Evolutionary conservation across 2,113 vertebrate genomes (phyloP), one percentile per base, ranked within the genome.

Genomic region (Andinoacara biseriatus): DNA sequence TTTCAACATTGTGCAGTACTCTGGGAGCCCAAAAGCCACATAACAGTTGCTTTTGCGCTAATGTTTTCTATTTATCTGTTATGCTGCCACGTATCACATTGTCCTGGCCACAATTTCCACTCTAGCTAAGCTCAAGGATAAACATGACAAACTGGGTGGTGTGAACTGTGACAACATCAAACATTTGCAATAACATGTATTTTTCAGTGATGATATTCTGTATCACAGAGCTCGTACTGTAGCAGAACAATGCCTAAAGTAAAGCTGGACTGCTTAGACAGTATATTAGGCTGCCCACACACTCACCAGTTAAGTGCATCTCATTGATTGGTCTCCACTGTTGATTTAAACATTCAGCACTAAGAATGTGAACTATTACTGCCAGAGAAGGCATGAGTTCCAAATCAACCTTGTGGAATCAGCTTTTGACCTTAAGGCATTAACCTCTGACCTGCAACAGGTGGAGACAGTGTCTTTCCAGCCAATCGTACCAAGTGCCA

Each of bases 381-480:
- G 85, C 24, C 84, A 78, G 82, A 82, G 89, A 95, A 95, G 95
- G 94, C 92, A 92, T 91, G 85, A 91, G 83, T 87, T 93, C 86
- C 86, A 85, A 84, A 80, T 69, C 86, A 67, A 86, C 89, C 83
- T 86, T 94, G 93, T 95, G 92, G 91, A 95, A 91, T 94, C 83
- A 95, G 94, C 93, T 95, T 93, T 74, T 95, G 94, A 95, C 94
- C 95, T 90, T 35, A 76, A 35, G 80, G 94, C 93, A 95, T 96
- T 95, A 96, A 85, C 95, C 95, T 78, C 46, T 94, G 95, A 95
- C 94, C 95, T 52, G 80, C 80, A 89, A 96, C 96, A 96, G 96
- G 96, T 96, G 96, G 90, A 94, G 93, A 91, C 84, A 61, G 86
- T 95, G 95, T 96, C 94, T 89, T 85, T 89, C 31, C 87, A 91